Evolutionary conservation across 2,888 invertebrate genomes (phyloP).

Genomic region (Drosophila histrio): DNA sequence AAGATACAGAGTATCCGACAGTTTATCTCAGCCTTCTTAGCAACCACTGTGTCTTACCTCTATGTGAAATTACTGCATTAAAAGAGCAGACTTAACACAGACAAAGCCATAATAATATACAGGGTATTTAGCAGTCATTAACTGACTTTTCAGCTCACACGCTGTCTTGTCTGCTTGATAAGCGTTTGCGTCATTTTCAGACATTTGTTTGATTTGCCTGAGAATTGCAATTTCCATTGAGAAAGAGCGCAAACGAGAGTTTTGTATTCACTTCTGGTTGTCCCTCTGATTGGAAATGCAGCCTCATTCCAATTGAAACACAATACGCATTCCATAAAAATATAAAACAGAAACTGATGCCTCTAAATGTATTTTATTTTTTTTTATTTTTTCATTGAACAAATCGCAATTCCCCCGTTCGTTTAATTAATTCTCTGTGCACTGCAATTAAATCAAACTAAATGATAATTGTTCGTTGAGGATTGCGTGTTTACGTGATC

Average conservation of each 20-base stretch:
- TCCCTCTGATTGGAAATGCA: no score
- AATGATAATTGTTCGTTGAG: constrained; percentile 31
- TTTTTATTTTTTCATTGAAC: constrained; percentile 19
- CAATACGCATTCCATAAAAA: constrained; percentile 32
- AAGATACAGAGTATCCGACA: not conserved
- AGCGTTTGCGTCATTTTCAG: constrained; percentile 60
- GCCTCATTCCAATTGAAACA: constrained; percentile 45
- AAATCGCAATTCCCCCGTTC: not conserved
- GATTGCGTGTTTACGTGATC: constrained; percentile 32
- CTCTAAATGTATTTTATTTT: constrained; percentile 3
- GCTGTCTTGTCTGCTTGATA: constrained; percentile 39
- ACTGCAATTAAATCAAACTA: constrained; percentile 44
- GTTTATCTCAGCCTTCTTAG: not conserved
- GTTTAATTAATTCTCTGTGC: constrained; percentile 28
- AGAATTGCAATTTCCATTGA: constrained; percentile 3
- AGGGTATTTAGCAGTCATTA: not conserved
- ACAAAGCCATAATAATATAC: not conserved
- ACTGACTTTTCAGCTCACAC: not conserved
- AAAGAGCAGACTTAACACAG: no score
- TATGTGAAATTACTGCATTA: no score
- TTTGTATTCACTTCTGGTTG: constrained; percentile 45
- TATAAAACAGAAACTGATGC: not conserved
- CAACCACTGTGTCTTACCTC: not conserved
- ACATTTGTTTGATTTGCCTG: constrained; percentile 39
- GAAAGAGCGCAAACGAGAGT: not conserved